Conservation (phyloP, 2,113 vertebrate species). For the Microcebus lehilahytsara region DNA sequence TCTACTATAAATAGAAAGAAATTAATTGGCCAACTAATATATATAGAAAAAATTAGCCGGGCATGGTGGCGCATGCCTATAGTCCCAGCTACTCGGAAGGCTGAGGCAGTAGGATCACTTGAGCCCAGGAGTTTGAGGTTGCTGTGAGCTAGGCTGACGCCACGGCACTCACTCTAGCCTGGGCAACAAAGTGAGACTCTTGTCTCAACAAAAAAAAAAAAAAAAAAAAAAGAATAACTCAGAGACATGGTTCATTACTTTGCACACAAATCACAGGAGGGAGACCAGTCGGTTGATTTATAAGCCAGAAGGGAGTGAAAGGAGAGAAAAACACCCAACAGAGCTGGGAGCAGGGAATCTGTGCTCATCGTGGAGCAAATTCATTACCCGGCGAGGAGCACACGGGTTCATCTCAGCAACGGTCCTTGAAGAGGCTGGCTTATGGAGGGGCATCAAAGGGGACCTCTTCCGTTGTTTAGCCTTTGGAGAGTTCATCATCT, state of each 20-base stretch:
- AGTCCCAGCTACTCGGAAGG: too few relatives aligned
- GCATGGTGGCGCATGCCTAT: too few relatives aligned
- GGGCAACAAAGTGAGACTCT: too few relatives aligned
- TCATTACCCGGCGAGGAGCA: neutral
- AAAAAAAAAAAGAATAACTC: neutral
- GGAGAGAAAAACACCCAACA: neutral
- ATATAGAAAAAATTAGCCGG: too few relatives aligned
- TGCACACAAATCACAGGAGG: neutral
- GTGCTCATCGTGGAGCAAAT: neutral
- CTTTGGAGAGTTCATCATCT: neutral
- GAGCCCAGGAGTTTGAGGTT: too few relatives aligned
- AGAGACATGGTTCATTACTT: neutral
- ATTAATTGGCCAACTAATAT: too few relatives aligned
- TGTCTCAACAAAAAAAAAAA: too few relatives aligned
- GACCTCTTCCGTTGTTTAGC: neutral
- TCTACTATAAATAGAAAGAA: too few relatives aligned
- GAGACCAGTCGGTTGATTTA: neutral
- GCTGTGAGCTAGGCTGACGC: too few relatives aligned
- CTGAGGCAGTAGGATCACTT: too few relatives aligned
- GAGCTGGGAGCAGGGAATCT: neutral
- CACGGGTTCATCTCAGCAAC: neutral
- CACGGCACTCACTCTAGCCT: too few relatives aligned
- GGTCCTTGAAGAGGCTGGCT: neutral
- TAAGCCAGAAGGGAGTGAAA: neutral
- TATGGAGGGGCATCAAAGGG: neutral